Base-by-base conservation (phyloP, 2,113 vertebrate genomes). In the Brachyistius frenatus region DNA sequence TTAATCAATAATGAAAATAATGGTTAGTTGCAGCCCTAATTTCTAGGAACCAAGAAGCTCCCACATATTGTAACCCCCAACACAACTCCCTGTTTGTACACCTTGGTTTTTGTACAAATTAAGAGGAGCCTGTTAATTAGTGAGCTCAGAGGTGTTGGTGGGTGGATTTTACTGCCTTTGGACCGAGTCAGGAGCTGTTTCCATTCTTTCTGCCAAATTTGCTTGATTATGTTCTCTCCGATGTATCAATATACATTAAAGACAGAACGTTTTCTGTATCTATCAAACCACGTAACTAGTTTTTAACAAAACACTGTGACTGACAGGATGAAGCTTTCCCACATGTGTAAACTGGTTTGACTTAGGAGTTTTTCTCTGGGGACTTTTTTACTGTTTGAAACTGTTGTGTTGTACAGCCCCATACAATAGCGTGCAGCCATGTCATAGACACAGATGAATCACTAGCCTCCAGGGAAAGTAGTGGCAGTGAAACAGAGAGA, bases 361-460 rank as follows among this genome's bases (percentile, higher is more conserved):
- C 56, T 81, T 52, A 33, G 69, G 37, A 36, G 10, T 73, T 78
- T 62, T 46, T 44, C 84, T 82, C 44, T 32, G 50, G 66, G 66
- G 75, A 73, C 46, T 41, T 81, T 81, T 84, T 64, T 36, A 15
- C 66, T 16, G 68, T 71, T 86, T 66, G 68, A 52, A 82, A 30
- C 67, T 16, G 67, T 80, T 70, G 78, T 81, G 66, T 41, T 68
- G 62, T 68, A 58, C 57, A 15, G 73, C 66, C 13, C 55, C 79
- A 46, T 39, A 75, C 64, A 78, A 83, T 87, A 56, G 88, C 87
- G 80, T 86, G 88, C 85, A 73, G 84, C 82, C 73, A 64, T 85
- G 84, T 87, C 79, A 88, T 66, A 86, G 78, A 82, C 54, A 44
- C 46, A n/a, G 65, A 87, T 93, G 92, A 92, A 78, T 93, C 88